phyloP scores from a whole-genome alignment of 2,888 invertebrate species.

The Leptopterna dolabrata region DNA sequence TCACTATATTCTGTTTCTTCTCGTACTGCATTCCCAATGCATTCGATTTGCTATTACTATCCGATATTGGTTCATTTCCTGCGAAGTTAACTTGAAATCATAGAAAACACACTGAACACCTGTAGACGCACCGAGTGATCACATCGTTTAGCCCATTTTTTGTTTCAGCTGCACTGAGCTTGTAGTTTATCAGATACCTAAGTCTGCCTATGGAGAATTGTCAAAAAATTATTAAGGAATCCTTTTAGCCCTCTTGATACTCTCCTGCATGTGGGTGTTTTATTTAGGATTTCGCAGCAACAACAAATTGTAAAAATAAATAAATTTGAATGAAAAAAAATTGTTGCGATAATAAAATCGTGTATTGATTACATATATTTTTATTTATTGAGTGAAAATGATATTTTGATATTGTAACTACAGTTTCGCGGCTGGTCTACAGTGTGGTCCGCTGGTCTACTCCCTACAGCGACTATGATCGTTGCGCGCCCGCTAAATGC shows the following conservation, averaged over 20 bases:
- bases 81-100: too few species aligned
- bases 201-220: background rate
- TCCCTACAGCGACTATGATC: background rate
- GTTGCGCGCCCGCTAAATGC: too few species aligned
- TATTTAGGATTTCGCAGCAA: background rate
- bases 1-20: too few species aligned
- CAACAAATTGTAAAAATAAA: background rate
- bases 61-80: too few species aligned
- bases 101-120: too few species aligned
- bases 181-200: background rate
- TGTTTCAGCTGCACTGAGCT: too few species aligned
- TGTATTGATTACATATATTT: background rate
- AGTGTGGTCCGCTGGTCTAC: background rate
- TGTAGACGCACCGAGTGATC: too few species aligned
- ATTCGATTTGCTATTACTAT: too few species aligned
- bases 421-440: background rate
- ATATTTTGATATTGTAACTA: constrained; percentile 18
- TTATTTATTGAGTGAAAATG: constrained; percentile 4
- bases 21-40: too few species aligned
- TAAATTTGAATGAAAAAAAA: background rate
- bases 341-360: background rate
- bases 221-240: background rate
- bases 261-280: background rate
- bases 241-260: background rate
- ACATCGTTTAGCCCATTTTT: too few species aligned